Percentiles rank a stretch among this genome's conserved stretches.
phyloP scores from a whole-genome alignment of 2,113 vertebrate genomes.

The Nipponia nippon region DNA sequence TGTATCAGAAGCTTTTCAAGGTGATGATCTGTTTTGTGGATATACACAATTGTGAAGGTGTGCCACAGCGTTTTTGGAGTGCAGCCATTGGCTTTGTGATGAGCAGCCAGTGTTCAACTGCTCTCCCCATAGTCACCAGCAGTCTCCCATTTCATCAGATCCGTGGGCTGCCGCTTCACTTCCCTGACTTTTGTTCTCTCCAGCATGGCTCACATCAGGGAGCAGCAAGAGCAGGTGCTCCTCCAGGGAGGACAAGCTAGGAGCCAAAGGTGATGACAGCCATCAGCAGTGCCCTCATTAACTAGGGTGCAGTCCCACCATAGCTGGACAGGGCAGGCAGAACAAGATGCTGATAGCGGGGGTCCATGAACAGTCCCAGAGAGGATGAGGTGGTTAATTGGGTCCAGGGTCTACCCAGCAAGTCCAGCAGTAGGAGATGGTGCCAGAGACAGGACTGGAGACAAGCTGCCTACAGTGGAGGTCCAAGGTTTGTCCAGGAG shows the following conservation, averaged over 20 bases:
- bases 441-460: not conserved
- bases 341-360: not conserved
- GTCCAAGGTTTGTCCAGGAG: not conserved
- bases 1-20: not conserved
- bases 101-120: not conserved
- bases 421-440: not conserved
- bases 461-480: not conserved
- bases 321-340: not conserved
- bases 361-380: not conserved
- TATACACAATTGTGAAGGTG: not conserved
- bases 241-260: not conserved
- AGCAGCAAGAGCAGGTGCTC: not conserved
- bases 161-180: not conserved
- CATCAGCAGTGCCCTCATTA: not conserved
- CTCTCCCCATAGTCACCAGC: accelerated
- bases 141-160: not conserved
- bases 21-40: not conserved
- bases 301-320: not conserved
- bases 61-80: not conserved
- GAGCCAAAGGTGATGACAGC: not conserved
- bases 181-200: not conserved
- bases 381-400: not conserved
- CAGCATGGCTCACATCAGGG: not conserved
- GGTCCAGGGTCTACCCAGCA: not conserved
- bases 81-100: not conserved